Base-by-base conservation (phyloP, 1,140 invertebrate species). In the Thrips palmi region DNA sequence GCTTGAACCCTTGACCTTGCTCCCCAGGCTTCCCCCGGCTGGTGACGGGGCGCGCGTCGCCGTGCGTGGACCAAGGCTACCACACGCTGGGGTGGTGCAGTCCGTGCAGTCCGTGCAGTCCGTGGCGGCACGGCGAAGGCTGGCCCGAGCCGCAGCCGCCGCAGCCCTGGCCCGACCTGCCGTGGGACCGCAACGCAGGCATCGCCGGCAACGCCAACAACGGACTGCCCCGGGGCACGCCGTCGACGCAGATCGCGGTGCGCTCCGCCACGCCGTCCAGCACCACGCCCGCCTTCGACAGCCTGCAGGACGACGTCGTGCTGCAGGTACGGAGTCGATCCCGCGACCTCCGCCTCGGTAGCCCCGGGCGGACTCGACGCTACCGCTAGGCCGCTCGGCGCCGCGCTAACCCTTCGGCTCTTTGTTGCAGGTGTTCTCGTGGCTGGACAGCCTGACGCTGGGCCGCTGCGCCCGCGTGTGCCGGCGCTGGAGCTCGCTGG, bases 401-500 rank as follows among this genome's bases (percentile, higher is more conserved):
- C n/a, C n/a, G n/a, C n/a, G n/a, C n/a, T n/a, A n/a, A n/a, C n/a
- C n/a, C n/a, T n/a, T n/a, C n/a, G n/a, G n/a, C n/a, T n/a, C n/a
- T n/a, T n/a, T n/a, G n/a, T n/a, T n/a, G n/a, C n/a, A n/a, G 33
- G 73, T 87, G 33, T 79, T 86, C 41, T 67, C 68, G 22, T 75
- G 71, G 64, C 58, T 86, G n/a, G 64, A 73, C 44, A 81, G 77
- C 30, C 72, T 73, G 39, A 78, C 87, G 41, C 55, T 88, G 22
- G 83, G 81, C 47, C 65, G 69, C 14, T 70, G 81, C 53, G 75
- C 84, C 0, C 65, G 80, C 8, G 85, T 89, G 0, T 89, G 82
- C 49, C 59, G 73, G 10, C 59, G 79, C 18, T 87, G 87, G 63
- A 80, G 84, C 53, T 63, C 73, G 29, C 66, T 89, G 15, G 79